Percentiles rank a stretch among this genome's conserved stretches.
Evolutionary conservation across 2,113 vertebrate species (phyloP).

Genomic region (Pseudopipra pipra): DNA sequence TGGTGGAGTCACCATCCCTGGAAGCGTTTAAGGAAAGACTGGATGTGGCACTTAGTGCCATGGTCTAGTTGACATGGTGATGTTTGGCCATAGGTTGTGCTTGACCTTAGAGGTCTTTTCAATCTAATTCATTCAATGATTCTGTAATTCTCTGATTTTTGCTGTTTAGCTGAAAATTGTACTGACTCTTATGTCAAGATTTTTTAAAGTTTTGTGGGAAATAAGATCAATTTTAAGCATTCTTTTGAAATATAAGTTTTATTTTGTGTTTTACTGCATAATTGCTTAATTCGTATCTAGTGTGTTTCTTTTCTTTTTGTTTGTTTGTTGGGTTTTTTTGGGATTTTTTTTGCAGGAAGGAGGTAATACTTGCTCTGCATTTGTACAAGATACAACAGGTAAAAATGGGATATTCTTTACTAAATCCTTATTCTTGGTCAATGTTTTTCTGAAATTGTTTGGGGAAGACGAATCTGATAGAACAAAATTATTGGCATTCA

Average conservation of each 20-base stretch:
- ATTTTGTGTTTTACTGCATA: background rate
- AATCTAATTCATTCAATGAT: background rate
- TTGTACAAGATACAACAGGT: background rate
- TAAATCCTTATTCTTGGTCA: background rate
- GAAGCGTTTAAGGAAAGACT: background rate
- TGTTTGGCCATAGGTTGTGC: background rate
- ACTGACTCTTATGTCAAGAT: background rate
- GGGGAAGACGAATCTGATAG: background rate
- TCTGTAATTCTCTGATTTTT: background rate
- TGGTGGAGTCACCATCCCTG: background rate
- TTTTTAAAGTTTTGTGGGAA: background rate
- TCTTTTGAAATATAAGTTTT: background rate
- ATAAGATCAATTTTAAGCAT: background rate
- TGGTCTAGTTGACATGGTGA: background rate
- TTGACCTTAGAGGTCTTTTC: background rate
- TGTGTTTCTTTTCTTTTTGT: background rate
- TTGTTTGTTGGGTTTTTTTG: background rate
- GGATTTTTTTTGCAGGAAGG: rapidly evolving
- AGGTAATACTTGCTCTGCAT: background rate
- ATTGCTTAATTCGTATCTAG: background rate
- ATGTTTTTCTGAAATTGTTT: background rate
- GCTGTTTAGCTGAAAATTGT: background rate
- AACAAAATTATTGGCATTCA: background rate
- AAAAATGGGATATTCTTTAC: background rate
- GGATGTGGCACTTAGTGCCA: background rate